phyloP scores from a whole-genome alignment of 30 jellyfish, hydroid and myxozoan genomes.

The Haliclystus octoradiatus region DNA sequence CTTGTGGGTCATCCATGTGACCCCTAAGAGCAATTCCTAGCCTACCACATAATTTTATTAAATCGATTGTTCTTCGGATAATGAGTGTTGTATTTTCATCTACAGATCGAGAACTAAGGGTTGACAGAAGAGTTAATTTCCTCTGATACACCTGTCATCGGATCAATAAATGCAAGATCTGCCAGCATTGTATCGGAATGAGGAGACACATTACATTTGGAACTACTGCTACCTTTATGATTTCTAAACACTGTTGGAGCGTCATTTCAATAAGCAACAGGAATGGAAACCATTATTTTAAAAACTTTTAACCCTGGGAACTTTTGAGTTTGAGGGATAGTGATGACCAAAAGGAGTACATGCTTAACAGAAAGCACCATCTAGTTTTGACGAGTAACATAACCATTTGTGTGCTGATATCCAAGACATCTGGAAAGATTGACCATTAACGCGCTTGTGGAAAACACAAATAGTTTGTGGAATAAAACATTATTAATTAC shows the following conservation, averaged over 20 bases:
- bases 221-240: neutral
- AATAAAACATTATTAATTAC: too few species aligned
- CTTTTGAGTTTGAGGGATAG: neutral
- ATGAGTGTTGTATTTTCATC: neutral
- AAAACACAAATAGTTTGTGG: too few species aligned
- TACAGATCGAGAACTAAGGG: too few species aligned
- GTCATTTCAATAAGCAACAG: neutral
- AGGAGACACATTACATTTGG: too few species aligned
- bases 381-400: neutral
- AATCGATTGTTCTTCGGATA: neutral
- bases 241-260: neutral
- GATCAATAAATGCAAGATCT: neutral
- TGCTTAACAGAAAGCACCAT: neutral
- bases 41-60: neutral
- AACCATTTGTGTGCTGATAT: neutral
- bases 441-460: too few species aligned
- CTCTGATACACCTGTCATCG: too few species aligned
- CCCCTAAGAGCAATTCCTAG: slow-evolving; percentile 6
- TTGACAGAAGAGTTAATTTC: too few species aligned
- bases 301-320: neutral
- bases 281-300: neutral
- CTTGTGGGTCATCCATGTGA: slow-evolving; percentile 19
- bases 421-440: too few species aligned
- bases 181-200: too few species aligned
- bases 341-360: neutral